phyloP scores from a whole-genome alignment of 2,797 vertebrate species.

The Darevskia mixta region DNA sequence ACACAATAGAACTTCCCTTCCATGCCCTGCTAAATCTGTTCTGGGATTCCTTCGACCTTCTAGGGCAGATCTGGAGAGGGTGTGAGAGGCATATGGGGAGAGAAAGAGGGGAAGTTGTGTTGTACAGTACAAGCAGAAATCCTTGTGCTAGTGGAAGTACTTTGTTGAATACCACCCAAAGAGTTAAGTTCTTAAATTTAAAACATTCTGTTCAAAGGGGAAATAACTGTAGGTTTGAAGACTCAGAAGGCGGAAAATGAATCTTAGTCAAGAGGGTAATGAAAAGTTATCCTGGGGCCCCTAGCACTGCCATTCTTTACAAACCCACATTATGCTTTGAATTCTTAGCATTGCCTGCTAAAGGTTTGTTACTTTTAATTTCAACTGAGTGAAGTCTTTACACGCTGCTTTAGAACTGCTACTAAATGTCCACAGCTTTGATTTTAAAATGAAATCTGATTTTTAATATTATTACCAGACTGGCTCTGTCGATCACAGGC shows the following conservation, averaged over 20 bases:
- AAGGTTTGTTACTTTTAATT: background rate
- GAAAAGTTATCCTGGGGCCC: background rate
- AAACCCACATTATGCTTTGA: background rate
- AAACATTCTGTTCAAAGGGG: background rate
- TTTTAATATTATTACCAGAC: conserved; percentile 81
- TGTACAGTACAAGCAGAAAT: too few relatives aligned
- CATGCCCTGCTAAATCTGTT: too few relatives aligned
- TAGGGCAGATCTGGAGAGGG: too few relatives aligned
- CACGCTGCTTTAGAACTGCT: background rate
- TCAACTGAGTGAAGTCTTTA: background rate
- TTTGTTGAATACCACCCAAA: too few relatives aligned
- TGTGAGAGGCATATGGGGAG: too few relatives aligned
- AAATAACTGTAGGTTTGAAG: background rate
- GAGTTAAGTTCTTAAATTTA: background rate
- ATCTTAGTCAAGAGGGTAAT: background rate
- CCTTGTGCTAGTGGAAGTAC: too few relatives aligned
- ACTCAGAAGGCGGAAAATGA: background rate
- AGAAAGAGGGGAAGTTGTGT: too few relatives aligned
- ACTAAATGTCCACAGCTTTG: background rate
- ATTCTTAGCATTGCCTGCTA: background rate
- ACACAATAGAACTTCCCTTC: too few relatives aligned
- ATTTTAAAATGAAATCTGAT: conserved; percentile 43
- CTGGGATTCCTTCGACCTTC: too few relatives aligned
- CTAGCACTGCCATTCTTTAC: background rate
- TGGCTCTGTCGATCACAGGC: conserved; percentile 94